Base-by-base conservation (phyloP, 2,888 invertebrate genomes). In the Orchesella flavescens region DNA sequence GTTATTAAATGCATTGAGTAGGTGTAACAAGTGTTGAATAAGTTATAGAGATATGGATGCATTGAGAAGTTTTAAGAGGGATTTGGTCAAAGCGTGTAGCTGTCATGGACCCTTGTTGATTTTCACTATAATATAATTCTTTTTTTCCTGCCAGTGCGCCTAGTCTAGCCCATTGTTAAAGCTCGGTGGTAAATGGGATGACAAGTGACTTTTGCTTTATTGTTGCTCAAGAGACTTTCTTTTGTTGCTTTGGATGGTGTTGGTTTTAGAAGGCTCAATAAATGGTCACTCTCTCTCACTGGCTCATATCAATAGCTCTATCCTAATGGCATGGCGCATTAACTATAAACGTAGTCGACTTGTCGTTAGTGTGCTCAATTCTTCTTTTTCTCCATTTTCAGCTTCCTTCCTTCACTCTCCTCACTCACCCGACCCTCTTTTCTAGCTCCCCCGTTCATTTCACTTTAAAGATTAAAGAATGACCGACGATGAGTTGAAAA, bases 201-300 rank as follows among this genome's bases (percentile, higher is more conserved):
- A 79, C 79, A 72, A 72, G 79, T 72, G 72, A 79, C 79, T 79
- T 69, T 17, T 79, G 72, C 72, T 79, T 79, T 79, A 72, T 79
- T 72, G 72, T 72, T 79, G 72, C 65, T 63, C 24, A 15, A 21
- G 63, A 72, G 44, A 53, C 61, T 13, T 7, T 43, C 57, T 68
- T 76, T 76, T 78, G 69, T 78, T 59, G 53, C 43, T 44, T 23
- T 17, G 13, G 24, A 59, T 44, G 19, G 44, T 13, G 17, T 13
- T 13, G 17, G 61, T 24, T 61, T 61, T 61, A 61, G 23, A 24
- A 10, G 57, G 34, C 34, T 34, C 34, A 34, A 21, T 79, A 65
- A 79, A 79, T 79, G 79, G 79, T 79, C 79, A 79, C 65, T 79
- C 72, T 53, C 63, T 63, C 65, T 79, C 72, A 49, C 63, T 63